phyloP scores from a whole-genome alignment of 2,113 vertebrate species.

The Lepus americanus region DNA sequence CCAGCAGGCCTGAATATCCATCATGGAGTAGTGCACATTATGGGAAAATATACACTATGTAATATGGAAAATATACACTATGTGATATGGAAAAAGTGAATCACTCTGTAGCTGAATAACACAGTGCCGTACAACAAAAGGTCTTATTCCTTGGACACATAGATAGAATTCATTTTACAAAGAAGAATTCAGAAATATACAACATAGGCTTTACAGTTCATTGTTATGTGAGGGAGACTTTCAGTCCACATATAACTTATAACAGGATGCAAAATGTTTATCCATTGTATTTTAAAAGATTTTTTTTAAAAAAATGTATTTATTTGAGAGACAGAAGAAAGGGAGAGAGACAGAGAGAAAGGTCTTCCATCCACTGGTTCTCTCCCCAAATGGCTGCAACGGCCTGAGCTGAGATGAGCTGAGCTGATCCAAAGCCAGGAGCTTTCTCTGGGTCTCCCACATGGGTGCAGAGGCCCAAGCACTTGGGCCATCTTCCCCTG shows the following conservation, averaged over 20 bases:
- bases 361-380: no score
- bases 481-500: no score
- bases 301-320: no score
- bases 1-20: background rate
- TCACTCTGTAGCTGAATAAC: background rate
- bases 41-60: background rate
- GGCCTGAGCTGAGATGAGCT: no score
- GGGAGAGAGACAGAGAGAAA: no score
- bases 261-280: background rate
- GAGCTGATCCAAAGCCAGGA: no score
- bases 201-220: background rate
- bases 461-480: no score
- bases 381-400: no score
- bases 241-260: background rate
- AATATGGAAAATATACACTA: background rate
- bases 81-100: background rate
- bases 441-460: no score
- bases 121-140: background rate
- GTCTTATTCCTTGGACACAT: background rate
- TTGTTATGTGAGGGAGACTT: constrained; percentile 2
- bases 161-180: background rate
- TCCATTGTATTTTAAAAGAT: background rate
- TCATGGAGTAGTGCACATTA: background rate
- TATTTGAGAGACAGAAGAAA: no score
- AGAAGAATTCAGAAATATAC: constrained; percentile 4